These are phyloP conservation scores for Neodiprion pinetum DNA, from an alignment of 1,140 invertebrate species.

Conservation along the genomic window DNA sequence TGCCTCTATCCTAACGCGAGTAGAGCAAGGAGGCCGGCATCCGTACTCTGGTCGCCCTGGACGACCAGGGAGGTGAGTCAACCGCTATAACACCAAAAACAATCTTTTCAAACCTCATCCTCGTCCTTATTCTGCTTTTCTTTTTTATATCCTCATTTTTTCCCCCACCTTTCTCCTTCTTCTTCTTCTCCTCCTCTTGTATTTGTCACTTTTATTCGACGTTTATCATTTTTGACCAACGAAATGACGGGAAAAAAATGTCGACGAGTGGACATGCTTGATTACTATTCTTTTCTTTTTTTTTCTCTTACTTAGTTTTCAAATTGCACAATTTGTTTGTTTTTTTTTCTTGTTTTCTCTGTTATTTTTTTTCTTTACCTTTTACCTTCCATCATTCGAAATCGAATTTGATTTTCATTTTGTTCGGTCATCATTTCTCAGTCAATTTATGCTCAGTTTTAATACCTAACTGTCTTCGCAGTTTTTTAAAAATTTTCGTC, in stretches of 20 bases:
- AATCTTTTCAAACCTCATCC: not conserved
- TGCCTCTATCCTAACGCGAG: slow-evolving; percentile 78
- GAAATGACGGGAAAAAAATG: not conserved
- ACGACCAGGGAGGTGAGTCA: slow-evolving; percentile 99
- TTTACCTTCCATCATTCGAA: not conserved
- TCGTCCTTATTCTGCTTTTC: not conserved
- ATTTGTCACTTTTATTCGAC: too few species aligned
- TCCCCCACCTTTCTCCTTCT: not conserved
- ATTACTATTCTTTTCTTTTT: slow-evolving; percentile 14
- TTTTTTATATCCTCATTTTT: not conserved
- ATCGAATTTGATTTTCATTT: slow-evolving; percentile 13
- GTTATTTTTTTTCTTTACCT: slow-evolving; percentile 13
- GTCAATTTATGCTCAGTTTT: slow-evolving; percentile 26
- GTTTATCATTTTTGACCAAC: too few species aligned
- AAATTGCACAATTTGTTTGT: not conserved
- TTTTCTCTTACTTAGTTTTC: not conserved
- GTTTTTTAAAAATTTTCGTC: not conserved
- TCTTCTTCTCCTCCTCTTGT: not conserved
- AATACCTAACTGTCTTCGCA: slow-evolving; percentile 32
- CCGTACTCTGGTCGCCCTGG: slow-evolving; percentile 97
- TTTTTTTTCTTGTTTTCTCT: slow-evolving; percentile 17
- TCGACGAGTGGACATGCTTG: slow-evolving; percentile 21
- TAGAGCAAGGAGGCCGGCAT: slow-evolving; percentile 99
- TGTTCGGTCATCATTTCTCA: slow-evolving; percentile 10
- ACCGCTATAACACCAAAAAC: slow-evolving; percentile 37